phyloP scores from a whole-genome alignment of 1,140 invertebrate genomes.

The Leptinotarsa defecta region DNA sequence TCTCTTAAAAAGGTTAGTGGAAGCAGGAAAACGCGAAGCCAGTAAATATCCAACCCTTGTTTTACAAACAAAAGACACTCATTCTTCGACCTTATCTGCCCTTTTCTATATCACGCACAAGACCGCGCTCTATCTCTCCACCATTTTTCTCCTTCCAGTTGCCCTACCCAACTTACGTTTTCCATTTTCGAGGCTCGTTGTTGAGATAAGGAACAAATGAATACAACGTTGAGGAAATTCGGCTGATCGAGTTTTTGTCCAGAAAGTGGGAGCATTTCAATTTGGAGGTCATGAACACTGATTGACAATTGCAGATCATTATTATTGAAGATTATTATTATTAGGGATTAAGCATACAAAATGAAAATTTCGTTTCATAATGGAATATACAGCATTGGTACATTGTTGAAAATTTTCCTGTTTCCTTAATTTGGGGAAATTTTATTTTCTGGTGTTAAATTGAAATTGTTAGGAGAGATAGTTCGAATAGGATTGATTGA shows the following conservation, averaged over 20 bases:
- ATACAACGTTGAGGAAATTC: background rate
- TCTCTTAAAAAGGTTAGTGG: conserved; percentile 24
- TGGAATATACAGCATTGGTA: no score
- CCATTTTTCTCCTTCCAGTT: conserved; percentile 19
- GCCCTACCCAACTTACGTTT: conserved; percentile 19
- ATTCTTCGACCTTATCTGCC: conserved; percentile 31
- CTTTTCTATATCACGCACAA: conserved; percentile 31
- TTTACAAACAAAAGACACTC: conserved; percentile 32
- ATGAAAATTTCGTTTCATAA: no score
- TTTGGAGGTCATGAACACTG: no score
- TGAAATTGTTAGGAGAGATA: no score
- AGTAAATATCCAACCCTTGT: conserved; percentile 32
- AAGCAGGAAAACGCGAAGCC: conserved; percentile 18
- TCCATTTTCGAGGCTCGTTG: conserved; percentile 14
- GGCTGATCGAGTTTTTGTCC: background rate
- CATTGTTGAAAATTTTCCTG: no score
- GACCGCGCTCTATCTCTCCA: conserved; percentile 21
- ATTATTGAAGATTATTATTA: no score
- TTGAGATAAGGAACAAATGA: conserved; percentile 11
- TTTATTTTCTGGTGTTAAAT: no score
- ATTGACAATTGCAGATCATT: no score
- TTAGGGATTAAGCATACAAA: no score
- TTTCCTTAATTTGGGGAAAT: no score
- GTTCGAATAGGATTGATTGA: no score
- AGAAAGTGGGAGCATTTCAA: background rate